A percentile compares a stretch with the other conserved stretches of the same genome.
Evolutionary conservation across 2,888 invertebrate species (phyloP).

Genomic region (Itoplectis maculator): DNA sequence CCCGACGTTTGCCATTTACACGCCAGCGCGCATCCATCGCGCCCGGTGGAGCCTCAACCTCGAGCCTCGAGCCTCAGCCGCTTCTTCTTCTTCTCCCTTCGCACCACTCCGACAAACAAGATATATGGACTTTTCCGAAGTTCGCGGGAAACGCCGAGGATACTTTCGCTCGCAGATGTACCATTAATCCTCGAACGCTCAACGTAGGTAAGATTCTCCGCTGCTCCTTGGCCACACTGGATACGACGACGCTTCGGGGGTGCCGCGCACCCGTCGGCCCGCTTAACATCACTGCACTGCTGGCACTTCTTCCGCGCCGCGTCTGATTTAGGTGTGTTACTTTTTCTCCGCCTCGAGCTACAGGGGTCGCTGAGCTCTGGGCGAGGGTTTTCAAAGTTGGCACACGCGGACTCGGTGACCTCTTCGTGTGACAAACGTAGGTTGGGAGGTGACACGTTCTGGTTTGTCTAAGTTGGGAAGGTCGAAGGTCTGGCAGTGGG

Average conservation of each 20-base stretch:
- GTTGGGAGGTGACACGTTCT: background rate
- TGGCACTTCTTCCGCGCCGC: slow-evolving; percentile 3
- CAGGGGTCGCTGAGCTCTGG: background rate
- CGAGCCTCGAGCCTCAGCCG: slow-evolving; percentile 14
- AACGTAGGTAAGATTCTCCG: slow-evolving; percentile 62
- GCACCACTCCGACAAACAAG: slow-evolving; percentile 21
- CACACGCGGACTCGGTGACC: background rate
- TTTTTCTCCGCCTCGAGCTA: slow-evolving; percentile 28
- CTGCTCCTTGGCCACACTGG: background rate
- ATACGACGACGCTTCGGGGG: background rate
- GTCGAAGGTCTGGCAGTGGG: no score
- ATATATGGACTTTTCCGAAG: slow-evolving; percentile 63
- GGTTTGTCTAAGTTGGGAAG: background rate
- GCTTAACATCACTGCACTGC: slow-evolving; percentile 31
- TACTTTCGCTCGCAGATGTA: slow-evolving; percentile 65
- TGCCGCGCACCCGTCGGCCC: slow-evolving; percentile 19
- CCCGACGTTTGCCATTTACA: slow-evolving; percentile 71
- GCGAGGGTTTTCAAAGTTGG: background rate
- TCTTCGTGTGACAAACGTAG: background rate
- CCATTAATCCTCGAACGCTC: slow-evolving; percentile 64
- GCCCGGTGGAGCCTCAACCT: slow-evolving; percentile 62
- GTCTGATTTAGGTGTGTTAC: slow-evolving; percentile 54
- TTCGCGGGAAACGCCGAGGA: slow-evolving; percentile 56
- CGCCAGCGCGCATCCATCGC: slow-evolving; percentile 62
- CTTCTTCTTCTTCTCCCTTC: slow-evolving; percentile 8